Conservation (phyloP, 1,140 invertebrate species). For the Trichomalopsis sarcophagae region DNA sequence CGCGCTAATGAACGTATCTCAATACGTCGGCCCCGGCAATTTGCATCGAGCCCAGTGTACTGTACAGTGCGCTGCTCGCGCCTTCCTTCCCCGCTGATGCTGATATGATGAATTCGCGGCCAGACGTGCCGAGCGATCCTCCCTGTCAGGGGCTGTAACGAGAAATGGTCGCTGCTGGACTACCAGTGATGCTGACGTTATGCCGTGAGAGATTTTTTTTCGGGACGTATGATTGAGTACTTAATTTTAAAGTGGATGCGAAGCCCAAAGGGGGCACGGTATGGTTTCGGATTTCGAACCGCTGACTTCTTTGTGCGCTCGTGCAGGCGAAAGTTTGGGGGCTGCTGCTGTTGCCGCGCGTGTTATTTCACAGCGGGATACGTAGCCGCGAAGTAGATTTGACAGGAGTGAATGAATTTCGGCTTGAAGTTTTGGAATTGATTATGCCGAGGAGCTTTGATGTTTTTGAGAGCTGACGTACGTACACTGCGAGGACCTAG, state of each 20-base stretch:
- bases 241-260: conserved; percentile 26
- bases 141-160: conserved; percentile 8
- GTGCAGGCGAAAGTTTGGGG: not conserved
- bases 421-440: not conserved
- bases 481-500: too few relatives aligned
- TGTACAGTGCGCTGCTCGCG: not conserved
- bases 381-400: not conserved
- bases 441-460: not conserved
- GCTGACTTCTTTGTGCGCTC: not conserved
- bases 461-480: not conserved
- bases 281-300: conserved; percentile 13
- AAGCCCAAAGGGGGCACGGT: not conserved
- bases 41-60: conserved; percentile 7
- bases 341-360: not conserved
- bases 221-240: conserved; percentile 22
- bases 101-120: conserved; percentile 49
- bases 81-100: not conserved
- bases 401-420: not conserved
- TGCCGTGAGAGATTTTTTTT: not conserved
- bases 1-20: conserved; percentile 67
- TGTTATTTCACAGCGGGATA: not conserved
- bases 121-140: conserved; percentile 22
- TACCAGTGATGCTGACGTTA: not conserved
- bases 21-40: conserved; percentile 55
- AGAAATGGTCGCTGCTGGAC: conserved; percentile 19